Evolutionary conservation across 2,888 invertebrate species (phyloP).

Genomic region (Doris montereyensis): DNA sequence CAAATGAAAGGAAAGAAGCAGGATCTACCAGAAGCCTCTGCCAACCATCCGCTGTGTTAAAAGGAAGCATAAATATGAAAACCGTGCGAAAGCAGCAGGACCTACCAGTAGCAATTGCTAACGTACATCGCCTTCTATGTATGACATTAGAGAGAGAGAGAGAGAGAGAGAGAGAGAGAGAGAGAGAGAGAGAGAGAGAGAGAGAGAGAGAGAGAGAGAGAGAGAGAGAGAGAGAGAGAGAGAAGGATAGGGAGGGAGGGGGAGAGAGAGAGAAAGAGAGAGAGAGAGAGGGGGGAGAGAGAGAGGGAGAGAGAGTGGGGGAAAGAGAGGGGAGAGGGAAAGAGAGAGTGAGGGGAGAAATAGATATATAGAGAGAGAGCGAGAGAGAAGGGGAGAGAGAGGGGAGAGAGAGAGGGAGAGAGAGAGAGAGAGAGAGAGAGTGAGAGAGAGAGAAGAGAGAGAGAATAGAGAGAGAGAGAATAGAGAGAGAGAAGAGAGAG

Average conservation of each 20-base stretch:
- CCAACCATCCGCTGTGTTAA: too few relatives aligned
- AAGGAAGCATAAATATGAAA: too few relatives aligned
- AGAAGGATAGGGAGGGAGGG: neutral
- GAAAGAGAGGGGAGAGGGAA: neutral
- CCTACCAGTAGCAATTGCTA: too few relatives aligned
- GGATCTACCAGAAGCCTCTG: too few relatives aligned
- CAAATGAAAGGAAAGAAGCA: too few relatives aligned
- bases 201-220: too few relatives aligned
- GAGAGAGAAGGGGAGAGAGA: neutral
- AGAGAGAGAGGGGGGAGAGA: neutral
- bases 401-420: neutral
- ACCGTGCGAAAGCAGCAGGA: too few relatives aligned
- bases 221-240: neutral
- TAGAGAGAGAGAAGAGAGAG: neutral
- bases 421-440: neutral
- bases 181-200: neutral
- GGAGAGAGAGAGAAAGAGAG: neutral
- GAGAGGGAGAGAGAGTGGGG: conserved; percentile 19
- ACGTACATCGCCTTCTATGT: too few relatives aligned
- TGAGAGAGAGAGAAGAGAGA: conserved; percentile 8
- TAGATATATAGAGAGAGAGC: neutral
- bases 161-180: neutral
- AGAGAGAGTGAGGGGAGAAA: neutral
- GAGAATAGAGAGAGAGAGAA: neutral
- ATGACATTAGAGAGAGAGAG: too few relatives aligned